Evolutionary conservation across 2,113 vertebrate species (phyloP).

Genomic region (Aptenodytes patagonicus): DNA sequence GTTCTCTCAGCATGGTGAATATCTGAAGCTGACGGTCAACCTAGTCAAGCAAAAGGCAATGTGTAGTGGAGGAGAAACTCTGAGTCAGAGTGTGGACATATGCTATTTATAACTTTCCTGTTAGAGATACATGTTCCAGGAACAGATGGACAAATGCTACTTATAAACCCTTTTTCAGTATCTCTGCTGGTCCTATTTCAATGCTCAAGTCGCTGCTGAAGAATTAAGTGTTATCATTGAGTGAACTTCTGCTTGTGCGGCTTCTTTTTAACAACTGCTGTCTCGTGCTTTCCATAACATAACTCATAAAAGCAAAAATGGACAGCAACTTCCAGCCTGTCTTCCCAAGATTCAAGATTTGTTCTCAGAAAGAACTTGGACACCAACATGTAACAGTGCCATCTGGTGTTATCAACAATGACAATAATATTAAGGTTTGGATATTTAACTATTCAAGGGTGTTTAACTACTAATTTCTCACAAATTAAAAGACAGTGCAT

Average conservation of each 20-base stretch:
- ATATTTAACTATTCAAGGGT: not conserved
- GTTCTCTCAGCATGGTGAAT: not conserved
- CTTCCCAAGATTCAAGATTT: not conserved
- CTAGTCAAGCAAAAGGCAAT: constrained; percentile 2
- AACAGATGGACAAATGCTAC: not conserved
- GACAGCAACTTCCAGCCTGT: not conserved
- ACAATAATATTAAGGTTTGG: not conserved
- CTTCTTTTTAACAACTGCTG: not conserved
- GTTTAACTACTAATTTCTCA: not conserved
- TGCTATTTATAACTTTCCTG: constrained; percentile 7
- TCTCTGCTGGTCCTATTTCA: not conserved
- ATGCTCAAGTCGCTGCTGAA: not conserved
- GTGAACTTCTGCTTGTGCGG: not conserved
- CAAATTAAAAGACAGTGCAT: not conserved
- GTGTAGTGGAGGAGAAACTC: constrained; percentile 24
- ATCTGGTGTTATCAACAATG: not conserved
- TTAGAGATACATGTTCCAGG: not conserved
- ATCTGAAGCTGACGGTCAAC: not conserved
- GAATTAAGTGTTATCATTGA: not conserved
- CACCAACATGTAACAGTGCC: not conserved
- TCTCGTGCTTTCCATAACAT: not conserved
- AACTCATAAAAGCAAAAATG: not conserved
- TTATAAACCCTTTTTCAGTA: not conserved
- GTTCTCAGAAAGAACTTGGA: not conserved
- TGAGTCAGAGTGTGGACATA: not conserved